These are phyloP conservation scores for Brachylomia viminalis DNA, from an alignment of 2,888 invertebrate species.

Conservation along the genomic window DNA sequence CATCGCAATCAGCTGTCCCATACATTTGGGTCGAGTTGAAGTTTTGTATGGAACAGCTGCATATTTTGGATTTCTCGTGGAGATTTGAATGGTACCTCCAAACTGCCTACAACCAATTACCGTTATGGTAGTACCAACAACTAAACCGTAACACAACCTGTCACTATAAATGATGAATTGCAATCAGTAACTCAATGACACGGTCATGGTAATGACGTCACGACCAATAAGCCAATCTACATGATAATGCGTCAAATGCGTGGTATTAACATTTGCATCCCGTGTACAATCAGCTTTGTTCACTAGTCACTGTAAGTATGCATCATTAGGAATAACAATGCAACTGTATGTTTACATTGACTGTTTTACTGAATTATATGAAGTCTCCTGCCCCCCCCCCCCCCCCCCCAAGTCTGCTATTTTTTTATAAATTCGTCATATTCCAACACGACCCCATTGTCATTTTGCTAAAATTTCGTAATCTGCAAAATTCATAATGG, in stretches of 20 bases:
- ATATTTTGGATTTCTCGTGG: no score
- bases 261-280: constrained; percentile 38
- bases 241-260: constrained; percentile 43
- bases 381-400: no score
- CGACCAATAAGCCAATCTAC: constrained; percentile 51
- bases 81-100: background rate
- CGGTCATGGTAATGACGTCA: constrained; percentile 43
- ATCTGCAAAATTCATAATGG: no score
- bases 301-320: background rate
- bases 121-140: no score
- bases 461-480: no score
- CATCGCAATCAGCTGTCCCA: no score
- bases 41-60: no score
- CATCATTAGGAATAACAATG: constrained; percentile 11
- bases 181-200: constrained; percentile 42
- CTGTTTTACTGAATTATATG: background rate
- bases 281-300: constrained; percentile 25
- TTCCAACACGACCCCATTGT: no score
- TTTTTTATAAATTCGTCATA: no score
- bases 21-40: no score
- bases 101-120: background rate
- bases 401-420: no score
- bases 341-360: background rate
- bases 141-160: background rate
- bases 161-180: constrained; percentile 30